Base-by-base conservation (phyloP, 2,797 vertebrate species). In the Rhinogobio ventralis region DNA sequence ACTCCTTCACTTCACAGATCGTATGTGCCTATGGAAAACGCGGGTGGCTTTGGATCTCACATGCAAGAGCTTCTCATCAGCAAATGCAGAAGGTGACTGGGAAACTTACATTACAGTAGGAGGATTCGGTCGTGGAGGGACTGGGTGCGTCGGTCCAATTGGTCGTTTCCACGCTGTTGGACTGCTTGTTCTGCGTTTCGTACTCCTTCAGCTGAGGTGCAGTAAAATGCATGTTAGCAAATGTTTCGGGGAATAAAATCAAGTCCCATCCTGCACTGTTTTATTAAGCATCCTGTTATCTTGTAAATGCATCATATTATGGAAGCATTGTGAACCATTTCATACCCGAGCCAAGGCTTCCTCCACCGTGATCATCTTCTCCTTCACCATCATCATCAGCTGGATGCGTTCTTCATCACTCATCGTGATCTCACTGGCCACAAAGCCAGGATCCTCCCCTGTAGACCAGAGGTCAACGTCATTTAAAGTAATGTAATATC, bases 331-430 rank as follows among this genome's bases (percentile, higher is more conserved):
- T 62, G n/a, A 69, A 45, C 20, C 42, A 36, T 25, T 53, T 89
- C 96, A 89, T 96, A 99, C 98, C 97, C 98, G 95, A 57, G 98
- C 98, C 23, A 99, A 96, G 0, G 98, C 98, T 92, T 99, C 98
- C 87, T 99, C 98, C 7, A 99, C 98, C 0, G 98, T 99, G 90
- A 99, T 99, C 97, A 99, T 99, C 95, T 99, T 99, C 89, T 99
- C 98, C 85, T 99, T 99, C 88, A 99, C 98, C 98, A 99, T 99
- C 98, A 98, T 98, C 98, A 99, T 99, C 25, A 99, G 95, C 89
- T 99, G 97, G 89, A 99, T 99, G 45, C 98, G 95, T 13, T 99
- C 98, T 83, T 99, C 98, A 4, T 99, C 98, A 1, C 98, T 98
- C 98, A 99, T 99, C 0, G 98, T 99, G 90, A 99, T 99, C 94